Percentiles rank a stretch among this genome's conserved stretches.
These are phyloP conservation scores for Tethea ocularis DNA, from an alignment of 2,888 invertebrate species.

Conservation along the genomic window DNA sequence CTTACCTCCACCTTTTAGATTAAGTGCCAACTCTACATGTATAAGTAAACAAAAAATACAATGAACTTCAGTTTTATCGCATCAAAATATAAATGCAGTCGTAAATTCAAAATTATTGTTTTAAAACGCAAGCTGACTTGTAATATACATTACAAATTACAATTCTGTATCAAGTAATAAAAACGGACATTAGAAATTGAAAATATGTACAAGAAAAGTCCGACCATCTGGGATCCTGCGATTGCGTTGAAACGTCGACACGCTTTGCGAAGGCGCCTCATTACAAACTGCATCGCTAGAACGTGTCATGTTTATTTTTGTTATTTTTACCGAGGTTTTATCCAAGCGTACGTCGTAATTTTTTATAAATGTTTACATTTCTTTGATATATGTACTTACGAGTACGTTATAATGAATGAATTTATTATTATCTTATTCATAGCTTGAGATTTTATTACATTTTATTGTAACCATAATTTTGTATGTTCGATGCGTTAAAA, in stretches of 20 bases:
- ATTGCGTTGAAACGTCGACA: constrained; percentile 32
- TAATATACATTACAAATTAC: background rate
- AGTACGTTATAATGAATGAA: constrained; percentile 4
- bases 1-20: background rate
- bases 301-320: constrained; percentile 26
- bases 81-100: background rate
- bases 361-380: constrained; percentile 36
- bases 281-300: constrained; percentile 9
- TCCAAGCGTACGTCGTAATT: constrained; percentile 43
- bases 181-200: background rate
- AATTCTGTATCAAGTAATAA: background rate
- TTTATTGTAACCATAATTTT: background rate
- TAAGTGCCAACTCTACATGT: background rate
- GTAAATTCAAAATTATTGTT: background rate
- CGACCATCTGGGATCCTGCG: constrained; percentile 25
- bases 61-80: background rate
- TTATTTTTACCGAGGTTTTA: constrained; percentile 45
- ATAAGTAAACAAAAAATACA: background rate
- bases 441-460: background rate
- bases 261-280: constrained; percentile 8
- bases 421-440: background rate
- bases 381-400: constrained; percentile 15
- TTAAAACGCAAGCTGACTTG: background rate
- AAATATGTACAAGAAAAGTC: constrained; percentile 17
- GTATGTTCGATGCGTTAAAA: background rate